phyloP scores from a whole-genome alignment of 2,888 invertebrate species.

The Strigamia transsilvanica region DNA sequence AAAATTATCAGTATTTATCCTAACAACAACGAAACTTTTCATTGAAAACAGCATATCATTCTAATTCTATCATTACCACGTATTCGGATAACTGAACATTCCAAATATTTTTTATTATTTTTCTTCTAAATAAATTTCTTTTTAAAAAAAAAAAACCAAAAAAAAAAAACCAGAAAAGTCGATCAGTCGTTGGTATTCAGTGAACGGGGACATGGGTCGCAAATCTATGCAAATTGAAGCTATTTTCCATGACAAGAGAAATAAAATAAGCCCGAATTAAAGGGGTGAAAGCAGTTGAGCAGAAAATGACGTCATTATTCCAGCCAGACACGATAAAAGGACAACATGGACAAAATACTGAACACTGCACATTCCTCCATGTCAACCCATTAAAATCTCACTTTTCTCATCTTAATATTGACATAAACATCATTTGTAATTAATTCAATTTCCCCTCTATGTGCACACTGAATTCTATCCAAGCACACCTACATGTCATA shows the following conservation, averaged over 20 bases:
- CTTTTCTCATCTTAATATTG: background rate
- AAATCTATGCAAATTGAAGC: constrained; percentile 56
- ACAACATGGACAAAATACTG: constrained; percentile 1
- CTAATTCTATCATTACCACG: too few relatives aligned
- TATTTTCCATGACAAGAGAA: constrained; percentile 49
- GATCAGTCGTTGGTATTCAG: constrained; percentile 46
- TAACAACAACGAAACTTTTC: too few relatives aligned
- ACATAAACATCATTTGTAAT: background rate
- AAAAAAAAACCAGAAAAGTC: background rate
- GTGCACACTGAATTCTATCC: background rate
- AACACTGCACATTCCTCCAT: too few relatives aligned
- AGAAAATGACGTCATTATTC: constrained; percentile 50
- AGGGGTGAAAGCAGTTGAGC: constrained; percentile 41
- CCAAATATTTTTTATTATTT: background rate
- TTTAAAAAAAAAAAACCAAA: background rate
- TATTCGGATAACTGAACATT: too few relatives aligned
- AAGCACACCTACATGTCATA: constrained; percentile 26
- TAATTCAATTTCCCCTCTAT: background rate
- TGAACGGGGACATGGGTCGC: constrained; percentile 23
- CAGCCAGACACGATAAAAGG: constrained; percentile 27
- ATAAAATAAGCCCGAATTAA: constrained; percentile 46
- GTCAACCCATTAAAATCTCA: background rate
- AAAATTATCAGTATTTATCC: too few relatives aligned
- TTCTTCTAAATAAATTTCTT: background rate
- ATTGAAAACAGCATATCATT: too few relatives aligned